Conservation (phyloP, 2,888 invertebrate species). For the Oasisia sp. region DNA sequence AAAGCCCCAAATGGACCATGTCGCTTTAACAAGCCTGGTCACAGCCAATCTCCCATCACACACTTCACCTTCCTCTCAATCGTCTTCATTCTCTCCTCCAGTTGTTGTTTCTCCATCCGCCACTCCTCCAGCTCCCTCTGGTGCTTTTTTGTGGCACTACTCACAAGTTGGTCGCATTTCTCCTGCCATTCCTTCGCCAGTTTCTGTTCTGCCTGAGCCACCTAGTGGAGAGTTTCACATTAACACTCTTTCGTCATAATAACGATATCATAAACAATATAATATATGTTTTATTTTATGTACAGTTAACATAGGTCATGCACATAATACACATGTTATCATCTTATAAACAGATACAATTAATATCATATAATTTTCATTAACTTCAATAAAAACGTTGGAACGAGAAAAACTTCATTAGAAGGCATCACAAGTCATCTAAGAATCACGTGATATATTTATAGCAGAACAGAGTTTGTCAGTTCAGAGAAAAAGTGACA, state of each 20-base stretch:
- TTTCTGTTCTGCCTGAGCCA: constrained; percentile 49
- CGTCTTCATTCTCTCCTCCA: constrained; percentile 46
- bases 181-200: constrained; percentile 55
- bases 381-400: too few relatives aligned
- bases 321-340: too few relatives aligned
- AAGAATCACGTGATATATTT: too few relatives aligned
- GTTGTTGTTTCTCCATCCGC: constrained; percentile 52
- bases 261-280: neutral
- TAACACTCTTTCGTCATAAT: neutral
- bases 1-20: too few relatives aligned
- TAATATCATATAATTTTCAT: too few relatives aligned
- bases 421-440: too few relatives aligned
- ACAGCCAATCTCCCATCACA: neutral
- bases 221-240: neutral
- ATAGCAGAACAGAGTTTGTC: too few relatives aligned
- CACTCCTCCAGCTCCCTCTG: constrained; percentile 50
- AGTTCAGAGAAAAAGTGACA: too few relatives aligned
- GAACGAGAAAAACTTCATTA: too few relatives aligned
- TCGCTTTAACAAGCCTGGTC: too few relatives aligned
- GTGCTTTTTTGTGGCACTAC: constrained; percentile 54
- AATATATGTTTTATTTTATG: neutral
- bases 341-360: too few relatives aligned
- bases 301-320: neutral
- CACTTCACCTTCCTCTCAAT: constrained; percentile 48
- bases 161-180: constrained; percentile 54